phyloP scores from a whole-genome alignment of 2,888 invertebrate species.

The Brenthis daphne region DNA sequence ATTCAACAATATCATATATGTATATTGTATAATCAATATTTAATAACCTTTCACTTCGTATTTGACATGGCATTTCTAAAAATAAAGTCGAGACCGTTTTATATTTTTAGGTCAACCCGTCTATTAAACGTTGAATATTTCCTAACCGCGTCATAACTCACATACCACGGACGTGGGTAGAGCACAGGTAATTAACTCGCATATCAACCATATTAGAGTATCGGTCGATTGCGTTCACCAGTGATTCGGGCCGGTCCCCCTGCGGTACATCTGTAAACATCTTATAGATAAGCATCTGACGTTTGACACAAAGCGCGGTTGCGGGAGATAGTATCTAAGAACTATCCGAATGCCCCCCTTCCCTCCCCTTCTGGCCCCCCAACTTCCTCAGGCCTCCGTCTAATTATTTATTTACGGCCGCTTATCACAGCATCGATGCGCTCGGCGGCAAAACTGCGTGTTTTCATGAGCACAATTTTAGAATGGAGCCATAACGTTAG shows the following conservation, averaged over 20 bases:
- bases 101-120: conserved; percentile 22
- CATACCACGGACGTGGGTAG: conserved; percentile 33
- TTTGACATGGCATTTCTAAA: not conserved
- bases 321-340: conserved; percentile 75
- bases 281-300: conserved; percentile 78
- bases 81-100: not conserved
- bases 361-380: conserved; percentile 44
- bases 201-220: conserved; percentile 66
- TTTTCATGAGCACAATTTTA: conserved; percentile 75
- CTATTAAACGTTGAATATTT: conserved; percentile 21
- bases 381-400: conserved; percentile 65
- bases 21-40: too few relatives aligned
- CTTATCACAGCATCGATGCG: conserved; percentile 79
- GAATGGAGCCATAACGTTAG: conserved; percentile 62
- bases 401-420: conserved; percentile 80
- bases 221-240: conserved; percentile 69
- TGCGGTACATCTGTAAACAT: conserved; percentile 81
- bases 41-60: not conserved
- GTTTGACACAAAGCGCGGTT: conserved; percentile 82
- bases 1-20: too few relatives aligned
- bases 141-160: conserved; percentile 32
- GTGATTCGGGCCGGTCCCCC: conserved; percentile 74
- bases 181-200: conserved; percentile 67
- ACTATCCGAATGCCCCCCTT: conserved; percentile 63
- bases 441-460: conserved; percentile 70